Evolutionary conservation across 2,888 invertebrate species (phyloP).

Genomic region (Xiphydria camelus): DNA sequence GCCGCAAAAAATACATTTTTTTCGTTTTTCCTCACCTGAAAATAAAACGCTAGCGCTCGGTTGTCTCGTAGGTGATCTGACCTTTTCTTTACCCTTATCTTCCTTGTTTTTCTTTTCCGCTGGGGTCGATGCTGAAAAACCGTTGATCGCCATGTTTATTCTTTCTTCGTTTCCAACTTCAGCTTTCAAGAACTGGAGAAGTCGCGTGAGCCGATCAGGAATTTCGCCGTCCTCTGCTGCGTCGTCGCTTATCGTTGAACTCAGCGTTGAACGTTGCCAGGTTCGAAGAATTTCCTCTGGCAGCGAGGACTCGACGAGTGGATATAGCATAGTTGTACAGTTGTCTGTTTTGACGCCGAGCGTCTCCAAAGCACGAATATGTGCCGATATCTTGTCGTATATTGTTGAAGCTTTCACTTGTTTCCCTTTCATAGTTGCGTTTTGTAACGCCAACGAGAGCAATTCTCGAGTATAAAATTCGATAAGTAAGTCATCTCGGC

Average conservation of each 20-base stretch:
- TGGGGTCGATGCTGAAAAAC: slow-evolving; percentile 7
- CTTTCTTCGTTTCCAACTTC: slow-evolving; percentile 28
- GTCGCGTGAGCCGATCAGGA: slow-evolving; percentile 9
- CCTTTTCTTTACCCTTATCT: neutral
- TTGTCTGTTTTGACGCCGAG: slow-evolving; percentile 28
- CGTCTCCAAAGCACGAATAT: slow-evolving; percentile 29
- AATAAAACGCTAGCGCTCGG: slow-evolving; percentile 23
- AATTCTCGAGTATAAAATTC: slow-evolving; percentile 35
- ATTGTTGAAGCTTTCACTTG: slow-evolving; percentile 11
- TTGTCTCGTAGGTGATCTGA: slow-evolving; percentile 4
- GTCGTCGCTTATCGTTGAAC: neutral
- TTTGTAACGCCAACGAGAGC: slow-evolving; percentile 29
- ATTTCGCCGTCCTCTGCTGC: slow-evolving; percentile 9
- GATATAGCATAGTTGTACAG: slow-evolving; percentile 37
- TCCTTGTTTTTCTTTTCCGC: neutral
- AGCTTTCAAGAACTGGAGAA: slow-evolving; percentile 21
- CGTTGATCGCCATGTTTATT: slow-evolving; percentile 18
- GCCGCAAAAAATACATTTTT: slow-evolving; percentile 33
- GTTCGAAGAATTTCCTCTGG: slow-evolving; percentile 33
- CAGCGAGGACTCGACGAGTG: slow-evolving; percentile 38
- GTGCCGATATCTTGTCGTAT: slow-evolving; percentile 29
- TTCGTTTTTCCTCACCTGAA: slow-evolving; percentile 15
- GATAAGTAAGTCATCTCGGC: slow-evolving; percentile 30
- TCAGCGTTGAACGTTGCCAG: slow-evolving; percentile 24
- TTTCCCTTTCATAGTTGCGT: slow-evolving; percentile 15